Evolutionary conservation across 2,888 invertebrate species (phyloP), one percentile per base, ranked within the genome.

Genomic region (Eudasyphora cyanicolor): DNA sequence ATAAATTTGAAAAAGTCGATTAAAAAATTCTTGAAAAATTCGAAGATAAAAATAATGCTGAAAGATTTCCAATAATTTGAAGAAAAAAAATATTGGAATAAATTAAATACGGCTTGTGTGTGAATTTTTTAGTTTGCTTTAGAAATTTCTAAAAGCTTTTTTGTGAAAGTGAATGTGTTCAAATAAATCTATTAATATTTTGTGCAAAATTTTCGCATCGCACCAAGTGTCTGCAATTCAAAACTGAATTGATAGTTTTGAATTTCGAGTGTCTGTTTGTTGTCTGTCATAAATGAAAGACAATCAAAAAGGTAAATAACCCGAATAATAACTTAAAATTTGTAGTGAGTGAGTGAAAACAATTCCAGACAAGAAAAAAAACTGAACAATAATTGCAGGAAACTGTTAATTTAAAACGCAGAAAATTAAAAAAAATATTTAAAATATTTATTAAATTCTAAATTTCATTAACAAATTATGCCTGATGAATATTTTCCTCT

Each of bases 201-300:
- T 38, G 57, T 60, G 73, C 60, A 60, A 73, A 1, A 60, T 32
- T 12, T 19, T 54, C 35, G 35, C 10, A 35, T 24, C 5, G 10
- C 27, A 57, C 12, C 21, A 64, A 17, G 64, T 27, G 64, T 54
- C 35, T 3, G 17, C 27, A 27, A 17, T 62, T 60, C 32, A 60
- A 51, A 51, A 71, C 21, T 49, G 74, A 64, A 38, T 54, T 67
- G 38, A 27, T 12, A 6, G 38, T 64, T 75, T 79, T 70, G 24
- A 64, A 67, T 67, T 67, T 67, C 42, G 17, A 42, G 60, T 60
- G 21, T 60, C 24, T 62, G 12, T 27, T 8, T 70, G 32, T 62
- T 76, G 24, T 70, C 64, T 67, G 35, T 51, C 67, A n/a, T 79
- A 84, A 84, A 84, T 84, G 84, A 84, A 84, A 81, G 84, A 84